Evolutionary conservation across 2,797 vertebrate species (phyloP).

Genomic region (Vespertilio murinus): DNA sequence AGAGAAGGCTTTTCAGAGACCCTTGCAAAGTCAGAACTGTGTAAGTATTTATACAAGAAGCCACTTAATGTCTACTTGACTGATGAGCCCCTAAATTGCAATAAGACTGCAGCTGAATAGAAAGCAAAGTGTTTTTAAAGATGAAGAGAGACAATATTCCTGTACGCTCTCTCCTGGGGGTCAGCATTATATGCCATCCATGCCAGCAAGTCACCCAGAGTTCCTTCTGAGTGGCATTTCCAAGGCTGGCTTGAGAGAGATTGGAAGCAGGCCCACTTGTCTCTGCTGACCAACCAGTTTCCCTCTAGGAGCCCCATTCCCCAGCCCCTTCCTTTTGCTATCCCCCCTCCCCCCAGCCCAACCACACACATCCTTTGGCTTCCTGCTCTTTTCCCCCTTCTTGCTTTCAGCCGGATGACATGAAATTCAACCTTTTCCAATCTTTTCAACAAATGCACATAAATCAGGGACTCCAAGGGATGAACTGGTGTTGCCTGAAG

Average conservation of each 20-base stretch:
- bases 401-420: background rate
- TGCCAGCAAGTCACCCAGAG: background rate
- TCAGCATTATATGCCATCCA: background rate
- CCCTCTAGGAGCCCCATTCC: background rate
- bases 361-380: background rate
- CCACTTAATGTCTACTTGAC: constrained; percentile 38
- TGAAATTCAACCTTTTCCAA: background rate
- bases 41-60: constrained; percentile 38
- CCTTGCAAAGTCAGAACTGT: constrained; percentile 6
- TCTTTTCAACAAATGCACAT: background rate
- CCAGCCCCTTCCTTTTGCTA: no score
- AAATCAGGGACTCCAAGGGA: background rate
- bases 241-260: background rate
- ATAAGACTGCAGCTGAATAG: background rate
- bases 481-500: background rate
- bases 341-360: rapidly evolving
- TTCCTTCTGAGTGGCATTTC: background rate
- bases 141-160: background rate
- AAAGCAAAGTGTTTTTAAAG: constrained; percentile 21
- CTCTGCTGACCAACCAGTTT: background rate
- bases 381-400: background rate
- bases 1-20: constrained; percentile 13
- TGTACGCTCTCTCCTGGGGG: background rate
- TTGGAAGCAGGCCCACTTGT: background rate
- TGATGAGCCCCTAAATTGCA: background rate